Evolutionary conservation across 2,113 vertebrate genomes (phyloP), one percentile per base, ranked within the genome.

Genomic region (Gambusia affinis): DNA sequence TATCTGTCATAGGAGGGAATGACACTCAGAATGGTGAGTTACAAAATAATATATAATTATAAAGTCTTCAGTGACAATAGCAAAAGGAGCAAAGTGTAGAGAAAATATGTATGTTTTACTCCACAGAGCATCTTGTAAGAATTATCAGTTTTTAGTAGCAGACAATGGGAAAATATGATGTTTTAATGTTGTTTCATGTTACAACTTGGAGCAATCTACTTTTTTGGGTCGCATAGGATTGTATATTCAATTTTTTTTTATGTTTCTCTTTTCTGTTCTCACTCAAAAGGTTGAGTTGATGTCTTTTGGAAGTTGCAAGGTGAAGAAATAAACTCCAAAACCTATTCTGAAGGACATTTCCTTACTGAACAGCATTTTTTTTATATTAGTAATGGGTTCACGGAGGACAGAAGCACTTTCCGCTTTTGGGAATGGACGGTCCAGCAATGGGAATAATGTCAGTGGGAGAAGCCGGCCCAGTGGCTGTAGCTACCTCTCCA

Each of bases 401-500:
- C 68, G 95, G 81, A 94, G 96, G 88, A 90, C 75, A 12, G 82
- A 87, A 12, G 35, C 87, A 39, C 93, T 89, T 17, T 91, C 93
- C 31, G 86, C 75, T 69, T 91, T 84, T 2, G 83, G 87, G 12
- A 94, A 91, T 76, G 92, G 93, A 57, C 81, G 90, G 44, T 76
- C 87, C 61, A 85, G 70, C 74, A 87, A 89, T 12, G 94, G 84
- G 1, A 89, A 91, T 31, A 86, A 93, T 63, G 66, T 51, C 51
- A 83, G 47, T 11, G 89, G 92, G 3, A 94, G 77, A 6, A 35
- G 72, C 5, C 92, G 95, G 65, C 88, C 94, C 0, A 83, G 93
- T 67, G 88, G 95, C 44, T 95, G 94, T 83, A 97, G 91, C 85
- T 98, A 98, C 77, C 87, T 98, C 80, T 95, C 96, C 31, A 94